These are phyloP conservation scores for Nothoprocta pentlandii DNA, from an alignment of 2,113 vertebrate genomes.

Conservation along the genomic window DNA sequence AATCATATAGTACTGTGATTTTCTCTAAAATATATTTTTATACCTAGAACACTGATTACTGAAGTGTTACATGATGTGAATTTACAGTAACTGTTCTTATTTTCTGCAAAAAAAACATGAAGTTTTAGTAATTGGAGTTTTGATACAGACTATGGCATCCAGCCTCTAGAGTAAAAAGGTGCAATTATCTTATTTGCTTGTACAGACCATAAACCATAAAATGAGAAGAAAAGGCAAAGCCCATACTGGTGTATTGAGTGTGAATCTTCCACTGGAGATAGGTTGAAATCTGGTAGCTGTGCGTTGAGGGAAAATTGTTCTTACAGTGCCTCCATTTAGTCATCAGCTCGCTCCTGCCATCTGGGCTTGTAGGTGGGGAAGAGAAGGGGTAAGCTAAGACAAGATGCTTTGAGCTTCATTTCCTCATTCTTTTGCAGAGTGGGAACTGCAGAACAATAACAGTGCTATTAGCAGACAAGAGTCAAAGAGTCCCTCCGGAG, in stretches of 20 bases:
- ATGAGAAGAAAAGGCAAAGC: background rate
- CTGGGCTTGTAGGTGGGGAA: background rate
- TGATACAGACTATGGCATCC: background rate
- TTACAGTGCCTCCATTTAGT: background rate
- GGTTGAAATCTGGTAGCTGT: background rate
- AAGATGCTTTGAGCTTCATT: background rate
- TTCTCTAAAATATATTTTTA: background rate
- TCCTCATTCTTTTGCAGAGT: background rate
- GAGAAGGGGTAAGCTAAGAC: background rate
- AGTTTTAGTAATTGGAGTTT: background rate
- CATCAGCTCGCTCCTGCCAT: background rate
- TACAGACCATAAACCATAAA: background rate
- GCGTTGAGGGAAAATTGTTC: background rate
- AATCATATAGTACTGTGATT: background rate
- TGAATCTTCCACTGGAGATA: background rate
- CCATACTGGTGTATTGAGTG: background rate
- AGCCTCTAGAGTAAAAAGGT: background rate
- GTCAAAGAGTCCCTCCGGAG: background rate
- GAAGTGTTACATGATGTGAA: background rate
- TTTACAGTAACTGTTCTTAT: background rate
- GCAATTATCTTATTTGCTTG: background rate
- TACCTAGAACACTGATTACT: background rate
- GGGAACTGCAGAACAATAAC: background rate
- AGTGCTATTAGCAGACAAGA: background rate
- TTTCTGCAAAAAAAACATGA: background rate